Evolutionary conservation across 2,113 vertebrate genomes (phyloP).

Genomic region (Forbesichthys agassizii): DNA sequence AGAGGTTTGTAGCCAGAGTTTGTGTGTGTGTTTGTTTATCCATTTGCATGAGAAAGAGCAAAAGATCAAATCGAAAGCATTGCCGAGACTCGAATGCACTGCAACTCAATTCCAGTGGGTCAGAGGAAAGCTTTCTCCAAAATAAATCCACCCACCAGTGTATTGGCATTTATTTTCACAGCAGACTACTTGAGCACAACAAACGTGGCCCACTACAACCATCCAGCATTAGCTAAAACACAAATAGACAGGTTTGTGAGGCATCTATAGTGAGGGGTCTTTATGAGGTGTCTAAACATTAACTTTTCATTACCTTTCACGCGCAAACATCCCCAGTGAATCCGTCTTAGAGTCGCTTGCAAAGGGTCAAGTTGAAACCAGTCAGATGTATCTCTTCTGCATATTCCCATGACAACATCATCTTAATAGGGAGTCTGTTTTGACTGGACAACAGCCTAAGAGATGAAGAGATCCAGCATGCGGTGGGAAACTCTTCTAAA

Average conservation of each 20-base stretch:
- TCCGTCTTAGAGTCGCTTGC: neutral
- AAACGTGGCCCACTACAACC: no score
- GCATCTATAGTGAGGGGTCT: neutral
- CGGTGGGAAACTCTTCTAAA: slow-evolving; percentile 8
- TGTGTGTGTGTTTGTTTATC: slow-evolving; percentile 13
- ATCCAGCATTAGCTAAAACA: no score
- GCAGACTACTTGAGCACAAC: no score
- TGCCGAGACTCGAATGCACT: neutral
- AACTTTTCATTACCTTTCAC: no score
- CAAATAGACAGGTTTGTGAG: neutral
- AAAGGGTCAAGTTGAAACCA: neutral
- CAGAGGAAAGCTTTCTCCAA: slow-evolving; percentile 20
- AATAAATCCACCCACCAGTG: slow-evolving; percentile 1
- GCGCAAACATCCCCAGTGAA: no score
- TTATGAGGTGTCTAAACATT: no score
- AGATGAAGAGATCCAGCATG: neutral
- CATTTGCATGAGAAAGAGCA: neutral
- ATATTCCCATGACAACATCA: neutral
- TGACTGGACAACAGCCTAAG: slow-evolving; percentile 11
- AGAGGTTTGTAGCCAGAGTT: slow-evolving; percentile 13
- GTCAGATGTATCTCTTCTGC: neutral
- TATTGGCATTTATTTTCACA: no score
- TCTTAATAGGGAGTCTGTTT: slow-evolving; percentile 6
- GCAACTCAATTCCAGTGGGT: slow-evolving; percentile 14
- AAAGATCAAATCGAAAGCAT: slow-evolving; percentile 42